phyloP scores from a whole-genome alignment of 2,797 vertebrate species.

The Fistularia commersonii region DNA sequence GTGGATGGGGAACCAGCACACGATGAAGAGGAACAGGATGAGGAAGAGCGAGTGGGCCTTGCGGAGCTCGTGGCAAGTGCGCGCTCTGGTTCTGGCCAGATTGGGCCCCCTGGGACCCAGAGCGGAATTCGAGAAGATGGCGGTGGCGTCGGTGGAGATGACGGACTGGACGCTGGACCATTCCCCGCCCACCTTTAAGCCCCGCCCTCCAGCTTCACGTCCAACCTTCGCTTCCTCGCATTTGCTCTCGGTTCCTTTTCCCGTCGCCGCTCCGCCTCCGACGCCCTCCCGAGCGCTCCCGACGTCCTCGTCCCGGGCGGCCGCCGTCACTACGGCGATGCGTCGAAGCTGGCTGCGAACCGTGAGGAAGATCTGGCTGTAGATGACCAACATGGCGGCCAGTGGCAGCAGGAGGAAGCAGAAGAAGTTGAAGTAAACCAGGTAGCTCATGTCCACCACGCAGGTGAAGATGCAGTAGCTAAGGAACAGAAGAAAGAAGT shows the following conservation, averaged over 20 bases:
- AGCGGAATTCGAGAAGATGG: conserved; percentile 1
- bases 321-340: conserved; percentile 56
- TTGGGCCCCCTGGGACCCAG: no score
- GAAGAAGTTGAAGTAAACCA: conserved; percentile 90
- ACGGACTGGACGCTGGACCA: not conserved
- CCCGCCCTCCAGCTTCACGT: not conserved
- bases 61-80: conserved; percentile 72
- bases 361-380: conserved; percentile 83
- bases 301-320: not conserved
- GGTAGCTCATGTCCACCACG: conserved; percentile 84
- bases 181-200: no score
- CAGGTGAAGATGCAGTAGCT: conserved; percentile 81
- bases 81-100: conserved; percentile 2
- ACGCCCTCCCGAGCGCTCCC: conserved; percentile 3
- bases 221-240: not conserved
- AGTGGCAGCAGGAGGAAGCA: conserved; percentile 81
- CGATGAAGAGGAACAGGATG: conserved; percentile 82
- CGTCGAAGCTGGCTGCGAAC: conserved; percentile 80
- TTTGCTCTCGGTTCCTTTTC: not conserved
- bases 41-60: conserved; percentile 84
- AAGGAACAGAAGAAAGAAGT: conserved; percentile 1
- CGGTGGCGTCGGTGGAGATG: conserved; percentile 3
- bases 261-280: not conserved
- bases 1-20: conserved; percentile 87
- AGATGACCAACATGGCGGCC: conserved; percentile 81